Conservation (phyloP, 2,888 invertebrate species). For the Incurvaria masculella region DNA sequence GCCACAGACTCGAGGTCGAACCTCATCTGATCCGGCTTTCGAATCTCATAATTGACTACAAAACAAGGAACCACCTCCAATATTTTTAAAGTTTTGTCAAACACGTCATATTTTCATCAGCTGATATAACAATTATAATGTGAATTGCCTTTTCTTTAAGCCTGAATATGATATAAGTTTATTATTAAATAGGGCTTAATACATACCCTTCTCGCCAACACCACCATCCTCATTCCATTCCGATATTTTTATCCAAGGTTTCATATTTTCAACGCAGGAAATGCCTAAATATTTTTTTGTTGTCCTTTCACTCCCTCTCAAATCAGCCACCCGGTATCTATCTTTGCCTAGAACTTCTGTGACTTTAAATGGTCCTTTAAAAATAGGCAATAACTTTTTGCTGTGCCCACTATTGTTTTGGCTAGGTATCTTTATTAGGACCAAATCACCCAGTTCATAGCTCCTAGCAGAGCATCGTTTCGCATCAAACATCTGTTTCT, state of each 20-base stretch:
- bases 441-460: constrained; percentile 3
- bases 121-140: too few relatives aligned
- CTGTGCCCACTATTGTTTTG: constrained; percentile 9
- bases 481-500: constrained; percentile 4
- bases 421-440: constrained; percentile 5
- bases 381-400: constrained; percentile 14
- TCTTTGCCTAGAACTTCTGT: constrained; percentile 12
- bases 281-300: constrained; percentile 3
- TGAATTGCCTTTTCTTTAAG: too few relatives aligned
- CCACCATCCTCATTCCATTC: too few relatives aligned
- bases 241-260: constrained; percentile 10
- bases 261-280: constrained; percentile 8
- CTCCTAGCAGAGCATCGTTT: neutral
- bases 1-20: too few relatives aligned
- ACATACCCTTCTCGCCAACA: too few relatives aligned
- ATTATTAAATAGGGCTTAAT: too few relatives aligned
- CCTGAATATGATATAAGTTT: too few relatives aligned
- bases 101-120: too few relatives aligned
- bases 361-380: constrained; percentile 15
- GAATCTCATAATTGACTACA: too few relatives aligned
- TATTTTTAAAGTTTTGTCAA: too few relatives aligned
- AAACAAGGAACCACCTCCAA: too few relatives aligned
- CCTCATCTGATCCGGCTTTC: too few relatives aligned
- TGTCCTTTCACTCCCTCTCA: constrained; percentile 12
- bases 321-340: constrained; percentile 13